phyloP scores from a whole-genome alignment of 2,888 invertebrate species.

The Lithophane ornitopus region DNA sequence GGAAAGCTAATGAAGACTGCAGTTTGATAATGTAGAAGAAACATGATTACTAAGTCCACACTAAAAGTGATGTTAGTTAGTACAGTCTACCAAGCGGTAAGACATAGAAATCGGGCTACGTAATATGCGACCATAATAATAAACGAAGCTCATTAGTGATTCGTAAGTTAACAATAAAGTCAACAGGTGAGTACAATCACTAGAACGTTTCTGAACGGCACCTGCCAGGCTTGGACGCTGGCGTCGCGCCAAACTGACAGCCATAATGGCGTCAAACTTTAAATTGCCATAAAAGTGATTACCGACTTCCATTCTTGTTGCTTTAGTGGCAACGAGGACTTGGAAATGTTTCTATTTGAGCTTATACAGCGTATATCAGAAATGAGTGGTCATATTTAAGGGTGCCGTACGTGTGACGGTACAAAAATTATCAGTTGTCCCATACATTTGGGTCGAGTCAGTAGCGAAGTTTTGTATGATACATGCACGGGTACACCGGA shows the following conservation, averaged over 20 bases:
- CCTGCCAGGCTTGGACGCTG: constrained; percentile 67
- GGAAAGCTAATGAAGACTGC: neutral
- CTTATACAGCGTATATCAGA: neutral
- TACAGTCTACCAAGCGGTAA: neutral
- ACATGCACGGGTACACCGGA: neutral
- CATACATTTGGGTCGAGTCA: neutral
- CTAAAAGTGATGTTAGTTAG: no score
- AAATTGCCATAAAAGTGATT: constrained; percentile 62
- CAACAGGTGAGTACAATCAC: constrained; percentile 76
- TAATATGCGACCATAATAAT: neutral
- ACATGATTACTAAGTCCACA: no score
- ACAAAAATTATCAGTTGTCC: neutral
- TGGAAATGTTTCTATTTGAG: constrained; percentile 1
- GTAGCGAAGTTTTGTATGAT: neutral
- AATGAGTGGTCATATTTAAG: neutral
- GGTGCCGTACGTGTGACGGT: neutral
- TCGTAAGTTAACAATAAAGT: constrained; percentile 57
- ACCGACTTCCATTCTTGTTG: constrained; percentile 40
- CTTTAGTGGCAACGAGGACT: constrained; percentile 20
- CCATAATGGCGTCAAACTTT: constrained; percentile 68
- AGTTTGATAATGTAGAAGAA: neutral
- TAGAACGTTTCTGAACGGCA: constrained; percentile 66
- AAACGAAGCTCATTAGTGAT: constrained; percentile 49
- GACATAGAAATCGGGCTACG: neutral
- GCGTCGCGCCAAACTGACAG: constrained; percentile 79